A percentile compares a stretch with the other conserved stretches of the same genome.
phyloP scores from a whole-genome alignment of 2,888 invertebrate genomes.

The Tyria jacobaeae region DNA sequence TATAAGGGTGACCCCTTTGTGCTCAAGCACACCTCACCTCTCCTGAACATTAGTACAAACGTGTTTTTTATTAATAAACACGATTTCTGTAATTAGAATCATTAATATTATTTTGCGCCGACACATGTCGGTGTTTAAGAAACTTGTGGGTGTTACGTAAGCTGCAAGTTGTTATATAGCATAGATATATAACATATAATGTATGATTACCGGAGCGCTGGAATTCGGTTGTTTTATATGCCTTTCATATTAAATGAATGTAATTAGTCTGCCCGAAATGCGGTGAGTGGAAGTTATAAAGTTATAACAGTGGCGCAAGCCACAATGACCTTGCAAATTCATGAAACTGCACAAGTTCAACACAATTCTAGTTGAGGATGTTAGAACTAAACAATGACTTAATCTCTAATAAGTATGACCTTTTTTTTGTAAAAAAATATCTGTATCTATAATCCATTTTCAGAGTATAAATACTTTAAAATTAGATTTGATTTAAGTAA shows the following conservation, averaged over 20 bases:
- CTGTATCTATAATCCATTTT: too few relatives aligned
- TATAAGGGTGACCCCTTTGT: background rate
- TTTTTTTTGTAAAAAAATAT: background rate
- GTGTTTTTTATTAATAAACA: slow-evolving; percentile 2
- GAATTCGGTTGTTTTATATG: slow-evolving; percentile 9
- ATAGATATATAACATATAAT: slow-evolving; percentile 7
- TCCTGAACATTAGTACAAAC: background rate
- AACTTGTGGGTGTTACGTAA: slow-evolving; percentile 4
- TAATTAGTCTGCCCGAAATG: slow-evolving; percentile 2
- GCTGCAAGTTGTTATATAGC: slow-evolving; percentile 18
- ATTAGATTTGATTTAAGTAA: too few relatives aligned
- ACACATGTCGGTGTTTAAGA: background rate
- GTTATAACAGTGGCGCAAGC: background rate
- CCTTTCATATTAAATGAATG: slow-evolving; percentile 3
- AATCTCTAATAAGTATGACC: too few relatives aligned
- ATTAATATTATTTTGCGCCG: slow-evolving; percentile 20
- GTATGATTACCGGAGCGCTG: slow-evolving; percentile 14
- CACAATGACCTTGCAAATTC: background rate
- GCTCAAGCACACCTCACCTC: slow-evolving; percentile 1
- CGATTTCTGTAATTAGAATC: slow-evolving; percentile 27
- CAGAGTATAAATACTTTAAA: too few relatives aligned
- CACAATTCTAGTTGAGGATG: too few relatives aligned
- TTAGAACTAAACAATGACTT: too few relatives aligned
- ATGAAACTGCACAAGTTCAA: too few relatives aligned
- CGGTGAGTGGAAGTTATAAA: slow-evolving; percentile 8